Evolutionary conservation across 2,113 vertebrate genomes (phyloP).

Genomic region (Callipepla squamata): DNA sequence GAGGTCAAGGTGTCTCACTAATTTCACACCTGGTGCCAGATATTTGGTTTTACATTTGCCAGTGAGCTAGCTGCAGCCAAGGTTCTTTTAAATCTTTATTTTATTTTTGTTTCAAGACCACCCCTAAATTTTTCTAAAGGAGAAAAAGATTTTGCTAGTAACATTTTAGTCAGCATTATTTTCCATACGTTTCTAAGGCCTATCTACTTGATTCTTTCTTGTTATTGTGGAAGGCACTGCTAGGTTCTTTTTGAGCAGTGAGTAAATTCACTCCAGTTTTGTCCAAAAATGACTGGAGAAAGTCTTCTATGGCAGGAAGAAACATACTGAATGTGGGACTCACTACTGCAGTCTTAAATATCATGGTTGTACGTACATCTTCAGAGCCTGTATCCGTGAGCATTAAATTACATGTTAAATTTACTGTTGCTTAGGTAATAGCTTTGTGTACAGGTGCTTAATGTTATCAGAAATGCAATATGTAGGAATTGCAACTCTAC

Average conservation of each 20-base stretch:
- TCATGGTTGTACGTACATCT: rapidly evolving
- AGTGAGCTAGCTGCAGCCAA: slow-evolving; percentile 1
- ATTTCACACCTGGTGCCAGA: slow-evolving; percentile 52
- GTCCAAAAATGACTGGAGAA: background rate
- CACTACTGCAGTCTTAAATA: background rate
- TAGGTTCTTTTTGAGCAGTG: background rate
- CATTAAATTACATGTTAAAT: background rate
- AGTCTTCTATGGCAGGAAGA: background rate
- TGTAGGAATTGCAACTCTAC: background rate
- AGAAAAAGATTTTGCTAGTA: slow-evolving; percentile 9
- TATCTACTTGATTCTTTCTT: background rate
- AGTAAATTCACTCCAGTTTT: background rate
- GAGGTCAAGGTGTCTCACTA: slow-evolving; percentile 36
- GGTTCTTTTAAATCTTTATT: background rate
- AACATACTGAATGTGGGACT: background rate
- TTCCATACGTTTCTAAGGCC: slow-evolving; percentile 17
- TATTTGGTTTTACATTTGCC: slow-evolving; percentile 47
- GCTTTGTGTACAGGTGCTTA: background rate
- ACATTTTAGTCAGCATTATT: slow-evolving; percentile 42
- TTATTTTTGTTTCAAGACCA: slow-evolving; percentile 33
- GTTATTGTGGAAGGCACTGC: background rate
- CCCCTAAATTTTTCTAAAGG: slow-evolving; percentile 27
- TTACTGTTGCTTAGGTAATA: background rate
- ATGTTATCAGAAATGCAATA: background rate
- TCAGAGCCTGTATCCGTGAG: background rate